Conservation (phyloP, 2,797 vertebrate species). For the Tapera naevia region DNA sequence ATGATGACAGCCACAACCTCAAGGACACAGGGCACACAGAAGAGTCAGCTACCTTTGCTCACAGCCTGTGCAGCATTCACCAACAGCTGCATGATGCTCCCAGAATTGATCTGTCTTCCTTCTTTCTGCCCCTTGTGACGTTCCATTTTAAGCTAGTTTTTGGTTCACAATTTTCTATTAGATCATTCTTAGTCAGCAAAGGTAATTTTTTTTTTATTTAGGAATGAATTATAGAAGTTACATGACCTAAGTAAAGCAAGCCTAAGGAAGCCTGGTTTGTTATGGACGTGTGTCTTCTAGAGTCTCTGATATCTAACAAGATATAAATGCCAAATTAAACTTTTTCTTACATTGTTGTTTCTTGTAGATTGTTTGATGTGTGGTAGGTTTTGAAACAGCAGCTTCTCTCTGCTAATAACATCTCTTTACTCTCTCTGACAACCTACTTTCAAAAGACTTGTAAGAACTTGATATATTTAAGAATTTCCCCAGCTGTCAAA, state of each 20-base stretch:
- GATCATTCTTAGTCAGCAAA: not conserved
- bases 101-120: not conserved
- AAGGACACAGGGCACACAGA: not conserved
- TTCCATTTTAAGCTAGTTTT: not conserved
- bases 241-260: not conserved
- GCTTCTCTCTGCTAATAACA: constrained; percentile 38
- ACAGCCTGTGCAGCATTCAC: rapidly evolving
- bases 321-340: constrained; percentile 25
- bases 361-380: constrained; percentile 54
- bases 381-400: constrained; percentile 50
- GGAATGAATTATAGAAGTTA: not conserved
- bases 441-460: constrained; percentile 35
- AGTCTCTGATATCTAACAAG: constrained; percentile 27
- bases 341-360: constrained; percentile 44
- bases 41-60: not conserved
- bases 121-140: not conserved
- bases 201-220: not conserved
- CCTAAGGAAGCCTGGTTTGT: not conserved
- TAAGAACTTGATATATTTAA: constrained; percentile 23
- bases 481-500: constrained; percentile 51
- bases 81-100: not conserved
- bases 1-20: not conserved
- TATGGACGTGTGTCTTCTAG: not conserved
- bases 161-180: not conserved
- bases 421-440: constrained; percentile 49